phyloP scores from a whole-genome alignment of 1,140 invertebrate species.

The Babylonia areolata region DNA sequence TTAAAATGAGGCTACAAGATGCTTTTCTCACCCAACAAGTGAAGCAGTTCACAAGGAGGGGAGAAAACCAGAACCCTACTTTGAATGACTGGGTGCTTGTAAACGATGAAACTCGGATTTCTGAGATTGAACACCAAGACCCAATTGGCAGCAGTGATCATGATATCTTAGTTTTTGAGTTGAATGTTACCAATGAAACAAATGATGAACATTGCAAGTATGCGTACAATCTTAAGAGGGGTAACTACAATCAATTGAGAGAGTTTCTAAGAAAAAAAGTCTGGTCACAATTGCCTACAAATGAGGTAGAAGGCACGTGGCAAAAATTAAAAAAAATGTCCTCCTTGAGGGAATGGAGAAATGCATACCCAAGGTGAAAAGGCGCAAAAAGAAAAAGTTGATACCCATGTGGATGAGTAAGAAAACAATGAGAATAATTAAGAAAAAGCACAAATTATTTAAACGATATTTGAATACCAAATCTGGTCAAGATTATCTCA shows the following conservation, averaged over 20 bases:
- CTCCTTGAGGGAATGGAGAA: neutral
- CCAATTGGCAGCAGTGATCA: neutral
- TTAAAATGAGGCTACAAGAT: neutral
- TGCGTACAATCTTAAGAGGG: neutral
- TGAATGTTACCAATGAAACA: neutral
- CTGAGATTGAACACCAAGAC: neutral
- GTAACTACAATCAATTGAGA: neutral
- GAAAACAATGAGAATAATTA: neutral
- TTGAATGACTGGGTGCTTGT: neutral
- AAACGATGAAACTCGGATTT: neutral
- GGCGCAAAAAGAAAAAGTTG: neutral
- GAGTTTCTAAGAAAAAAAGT: neutral
- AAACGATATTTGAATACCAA: neutral
- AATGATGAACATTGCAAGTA: neutral
- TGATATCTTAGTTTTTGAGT: neutral
- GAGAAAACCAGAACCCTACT: neutral
- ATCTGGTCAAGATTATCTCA: neutral
- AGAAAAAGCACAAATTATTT: neutral
- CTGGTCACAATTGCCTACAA: neutral
- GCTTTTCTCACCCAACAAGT: neutral
- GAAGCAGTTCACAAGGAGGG: neutral
- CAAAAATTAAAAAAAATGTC: neutral
- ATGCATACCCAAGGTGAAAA: constrained; percentile 4
- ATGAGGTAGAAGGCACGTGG: neutral
- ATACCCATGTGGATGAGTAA: neutral